phyloP scores from a whole-genome alignment of 2,797 vertebrate species.

The Carduelis carduelis region DNA sequence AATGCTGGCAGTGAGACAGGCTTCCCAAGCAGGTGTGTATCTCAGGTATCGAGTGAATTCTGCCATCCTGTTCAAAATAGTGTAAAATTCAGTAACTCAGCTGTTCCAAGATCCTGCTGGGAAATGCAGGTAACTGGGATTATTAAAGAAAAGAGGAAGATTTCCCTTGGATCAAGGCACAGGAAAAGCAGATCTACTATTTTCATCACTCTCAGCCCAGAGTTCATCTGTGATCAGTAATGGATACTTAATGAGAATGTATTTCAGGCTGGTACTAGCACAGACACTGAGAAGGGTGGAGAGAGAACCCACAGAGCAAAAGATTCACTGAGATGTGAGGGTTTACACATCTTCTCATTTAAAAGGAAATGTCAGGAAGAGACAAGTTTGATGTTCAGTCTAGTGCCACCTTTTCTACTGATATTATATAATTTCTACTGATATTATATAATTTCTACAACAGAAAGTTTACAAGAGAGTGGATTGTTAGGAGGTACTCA shows the following conservation, averaged over 20 bases:
- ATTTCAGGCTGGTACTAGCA: neutral
- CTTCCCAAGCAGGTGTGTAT: neutral
- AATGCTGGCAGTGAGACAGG: neutral
- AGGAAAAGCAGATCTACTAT: neutral
- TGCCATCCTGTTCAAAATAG: neutral
- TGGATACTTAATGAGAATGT: neutral
- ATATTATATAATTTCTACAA: neutral
- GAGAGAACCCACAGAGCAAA: neutral
- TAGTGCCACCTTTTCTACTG: neutral
- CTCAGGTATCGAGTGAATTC: neutral
- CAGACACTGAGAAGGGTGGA: neutral
- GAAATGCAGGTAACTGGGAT: neutral
- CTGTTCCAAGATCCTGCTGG: neutral
- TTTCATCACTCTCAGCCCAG: neutral
- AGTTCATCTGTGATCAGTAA: neutral
- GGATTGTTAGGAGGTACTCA: neutral
- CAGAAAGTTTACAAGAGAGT: neutral
- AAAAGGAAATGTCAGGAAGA: neutral
- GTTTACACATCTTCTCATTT: neutral
- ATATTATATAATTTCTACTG: neutral
- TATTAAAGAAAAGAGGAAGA: neutral
- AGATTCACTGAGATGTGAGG: neutral
- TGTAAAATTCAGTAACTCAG: neutral
- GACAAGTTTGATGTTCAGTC: neutral
- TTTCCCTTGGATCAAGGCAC: neutral